Evolutionary conservation across 1,140 invertebrate genomes (phyloP), one percentile per base, ranked within the genome.

Genomic region (Holcopasites calliopsidis): DNA sequence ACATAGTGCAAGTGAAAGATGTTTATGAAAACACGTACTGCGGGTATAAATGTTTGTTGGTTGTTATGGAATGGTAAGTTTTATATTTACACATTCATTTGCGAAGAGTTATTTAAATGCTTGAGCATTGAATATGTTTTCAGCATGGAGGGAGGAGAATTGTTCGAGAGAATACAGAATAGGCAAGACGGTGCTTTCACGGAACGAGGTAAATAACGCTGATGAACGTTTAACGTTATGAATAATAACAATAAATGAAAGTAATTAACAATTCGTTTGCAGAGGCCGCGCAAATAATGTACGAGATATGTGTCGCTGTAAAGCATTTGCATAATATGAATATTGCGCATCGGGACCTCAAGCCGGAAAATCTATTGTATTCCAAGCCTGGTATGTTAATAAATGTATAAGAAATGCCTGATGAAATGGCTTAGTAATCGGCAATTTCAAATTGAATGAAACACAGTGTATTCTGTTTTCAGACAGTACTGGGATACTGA

Each of bases 311-410:
- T 88, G 95, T 96, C 57, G 98, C 99, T n/a, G 97, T 99, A 0
- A 95, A 96, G 82, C 97, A 97, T 91, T 92, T 99, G 73, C 99
- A 99, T 93, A 95, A 97, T 86, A 95, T 96, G 90, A 96, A 99
- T 90, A 99, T 99, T 83, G 98, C 98, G 35, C 98, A 99, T 90
- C 93, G 98, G 82, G 98, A 99, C 92, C 94, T 99, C 78, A 99
- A 99, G 92, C 96, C 96, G 33, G 97, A 98, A 92, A 98, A 98
- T 91, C 92, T 98, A 38, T 89, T 98, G 0, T 98, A 97, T 89
- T 96, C 96, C 0, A 95, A 93, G 80, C 88, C 90, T 88, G 93
- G 93, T 93, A 84, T 83, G 82, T 58, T 23, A 52, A 40, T 28
- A 33, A 23, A 75, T 47, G 7, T n/a, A 21, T 60, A 60, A 44